Evolutionary conservation across 2,113 vertebrate genomes (phyloP), one percentile per base, ranked within the genome.

Genomic region (Gracilinanus agilis): DNA sequence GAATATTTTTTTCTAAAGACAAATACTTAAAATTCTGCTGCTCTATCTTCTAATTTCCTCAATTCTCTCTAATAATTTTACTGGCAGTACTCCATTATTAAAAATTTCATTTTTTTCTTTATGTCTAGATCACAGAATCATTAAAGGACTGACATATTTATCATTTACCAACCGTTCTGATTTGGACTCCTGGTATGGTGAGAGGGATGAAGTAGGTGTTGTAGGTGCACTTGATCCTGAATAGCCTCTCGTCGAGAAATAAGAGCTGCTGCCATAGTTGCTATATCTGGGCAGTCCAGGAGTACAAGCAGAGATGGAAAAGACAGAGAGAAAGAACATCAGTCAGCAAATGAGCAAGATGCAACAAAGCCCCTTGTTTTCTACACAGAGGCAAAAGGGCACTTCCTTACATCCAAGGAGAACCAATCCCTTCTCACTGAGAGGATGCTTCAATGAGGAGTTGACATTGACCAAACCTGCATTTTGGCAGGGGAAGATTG

Each of bases 131-230:
- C 23, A 93, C 9, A 58, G 83, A 5, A 2, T 11, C 1, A 92
- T 29, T 55, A 90, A 94, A 91, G 53, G 3, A 55, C 12, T 7
- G 21, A 19, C 29, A 34, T 12, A 2, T 61, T 91, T 89, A 91
- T 94, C 44, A 97, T 3, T 40, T 55, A 96, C 98, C 94, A 90
- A 99, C 99, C 99, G 99, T 96, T 99, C 99, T 25, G 97, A 55
- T 97, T 98, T 99, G 97, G 98, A 93, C 61, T 99, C 99, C 23
- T 98, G 98, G 34, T 98, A 94, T 0, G 98, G 97, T 8, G 98
- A 97, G 9, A 98, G 94, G 88, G 99, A 96, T 25, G 98, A 97
- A 9, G 96, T 94, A 29, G 99, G 97, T 6, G 98, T 98, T 24
- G 97, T 92, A 75, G 99, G 96, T 94, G 98, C 97, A 95, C 97